phyloP scores from a whole-genome alignment of 1,140 invertebrate species.

The Phenacoccus solenopsis region DNA sequence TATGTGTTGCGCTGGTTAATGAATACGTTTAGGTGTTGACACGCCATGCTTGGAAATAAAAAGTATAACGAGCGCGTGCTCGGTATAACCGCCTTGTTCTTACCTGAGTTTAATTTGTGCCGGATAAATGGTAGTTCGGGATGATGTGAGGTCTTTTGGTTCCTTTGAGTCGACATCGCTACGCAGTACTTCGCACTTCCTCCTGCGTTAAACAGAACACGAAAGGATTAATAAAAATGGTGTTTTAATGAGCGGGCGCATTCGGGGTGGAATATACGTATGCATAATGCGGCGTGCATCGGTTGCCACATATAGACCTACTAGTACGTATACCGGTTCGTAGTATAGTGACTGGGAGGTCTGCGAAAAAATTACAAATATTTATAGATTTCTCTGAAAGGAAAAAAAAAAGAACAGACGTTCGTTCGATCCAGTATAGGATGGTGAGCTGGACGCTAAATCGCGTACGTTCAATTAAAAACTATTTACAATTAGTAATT shows the following conservation, averaged over 20 bases:
- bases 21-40: slow-evolving; percentile 1
- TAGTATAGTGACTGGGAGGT: background rate
- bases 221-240: too few species aligned
- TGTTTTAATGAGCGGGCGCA: too few species aligned
- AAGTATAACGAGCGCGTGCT: background rate
- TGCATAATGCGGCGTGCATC: background rate
- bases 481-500: slow-evolving; percentile 9
- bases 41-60: background rate
- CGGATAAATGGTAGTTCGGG: slow-evolving; percentile 42
- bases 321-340: background rate
- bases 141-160: slow-evolving; percentile 44
- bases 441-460: background rate
- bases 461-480: slow-evolving; percentile 6
- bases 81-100: background rate
- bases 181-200: slow-evolving; percentile 38
- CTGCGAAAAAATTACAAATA: slow-evolving; percentile 8
- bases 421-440: background rate
- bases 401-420: background rate
- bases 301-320: background rate
- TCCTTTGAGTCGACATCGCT: slow-evolving; percentile 44
- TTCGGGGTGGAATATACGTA: too few species aligned
- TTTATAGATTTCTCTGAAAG: slow-evolving; percentile 5
- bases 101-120: slow-evolving; percentile 54
- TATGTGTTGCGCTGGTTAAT: background rate
- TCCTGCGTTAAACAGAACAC: slow-evolving; percentile 32